Conservation (phyloP, 2,113 vertebrate genomes). For the Brachyhypopomus occidentalis region DNA sequence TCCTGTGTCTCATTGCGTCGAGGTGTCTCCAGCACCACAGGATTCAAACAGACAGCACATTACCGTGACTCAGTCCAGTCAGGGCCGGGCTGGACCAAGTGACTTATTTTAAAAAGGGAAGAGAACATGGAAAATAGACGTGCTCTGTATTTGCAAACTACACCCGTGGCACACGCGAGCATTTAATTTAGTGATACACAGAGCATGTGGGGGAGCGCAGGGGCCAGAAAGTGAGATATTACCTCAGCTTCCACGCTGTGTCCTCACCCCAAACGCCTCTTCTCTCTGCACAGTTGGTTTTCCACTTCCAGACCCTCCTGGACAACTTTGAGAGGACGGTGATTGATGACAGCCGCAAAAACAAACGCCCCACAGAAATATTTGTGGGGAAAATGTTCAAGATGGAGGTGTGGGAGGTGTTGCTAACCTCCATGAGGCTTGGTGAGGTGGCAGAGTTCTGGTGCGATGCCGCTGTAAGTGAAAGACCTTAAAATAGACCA, state of each 20-base stretch:
- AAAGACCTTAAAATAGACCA: conserved; percentile 5
- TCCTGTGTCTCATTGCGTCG: conserved; percentile 38
- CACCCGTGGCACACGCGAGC: conserved; percentile 1
- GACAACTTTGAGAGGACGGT: conserved; percentile 84
- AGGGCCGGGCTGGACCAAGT: conserved; percentile 1
- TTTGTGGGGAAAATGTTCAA: conserved; percentile 90
- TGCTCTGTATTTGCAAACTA: conserved; percentile 27
- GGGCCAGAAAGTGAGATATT: background rate
- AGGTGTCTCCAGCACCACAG: conserved; percentile 47
- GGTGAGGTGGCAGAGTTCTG: conserved; percentile 89
- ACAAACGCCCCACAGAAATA: conserved; percentile 80
- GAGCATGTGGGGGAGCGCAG: background rate
- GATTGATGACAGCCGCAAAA: conserved; percentile 81
- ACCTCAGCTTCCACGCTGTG: background rate
- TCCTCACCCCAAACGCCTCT: conserved; percentile 13
- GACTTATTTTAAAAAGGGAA: conserved; percentile 32
- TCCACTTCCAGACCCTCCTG: conserved; percentile 85
- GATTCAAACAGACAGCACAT: conserved; percentile 20
- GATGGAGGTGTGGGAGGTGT: conserved; percentile 85
- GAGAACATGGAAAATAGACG: background rate
- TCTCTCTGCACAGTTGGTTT: conserved; percentile 73
- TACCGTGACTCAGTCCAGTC: conserved; percentile 33
- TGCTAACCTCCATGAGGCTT: conserved; percentile 83
- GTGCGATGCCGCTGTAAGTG: conserved; percentile 82
- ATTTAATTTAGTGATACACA: background rate